phyloP scores from a whole-genome alignment of 1,140 invertebrate species.

The Rhyacophila brunnea region DNA sequence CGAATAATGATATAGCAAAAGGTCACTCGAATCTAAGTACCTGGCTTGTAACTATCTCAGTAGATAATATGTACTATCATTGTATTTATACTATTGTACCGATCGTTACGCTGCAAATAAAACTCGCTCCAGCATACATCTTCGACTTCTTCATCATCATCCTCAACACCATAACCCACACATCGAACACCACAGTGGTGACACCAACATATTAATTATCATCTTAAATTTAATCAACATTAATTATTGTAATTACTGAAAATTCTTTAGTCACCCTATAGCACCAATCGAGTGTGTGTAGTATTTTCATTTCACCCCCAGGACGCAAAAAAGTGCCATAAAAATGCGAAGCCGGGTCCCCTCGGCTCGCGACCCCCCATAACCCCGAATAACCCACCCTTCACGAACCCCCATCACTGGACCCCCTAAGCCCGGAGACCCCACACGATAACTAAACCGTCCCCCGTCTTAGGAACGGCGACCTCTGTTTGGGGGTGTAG shows the following conservation, averaged over 20 bases:
- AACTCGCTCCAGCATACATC: too few species aligned
- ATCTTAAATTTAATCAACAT: too few species aligned
- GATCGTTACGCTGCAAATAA: too few species aligned
- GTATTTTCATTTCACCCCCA: slow-evolving; percentile 36
- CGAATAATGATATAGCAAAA: too few species aligned
- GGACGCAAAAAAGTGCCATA: slow-evolving; percentile 37
- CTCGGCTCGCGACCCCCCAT: slow-evolving; percentile 1
- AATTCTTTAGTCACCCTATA: slow-evolving; percentile 16
- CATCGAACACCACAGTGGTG: too few species aligned
- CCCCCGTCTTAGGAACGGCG: background rate
- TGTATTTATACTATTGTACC: too few species aligned
- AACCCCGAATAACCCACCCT: background rate
- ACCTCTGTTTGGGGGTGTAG: background rate
- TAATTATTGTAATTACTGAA: too few species aligned
- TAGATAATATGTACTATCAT: too few species aligned
- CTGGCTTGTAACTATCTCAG: too few species aligned
- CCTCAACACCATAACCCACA: too few species aligned
- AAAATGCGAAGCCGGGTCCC: slow-evolving; percentile 32
- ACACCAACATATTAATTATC: background rate
- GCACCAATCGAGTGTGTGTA: slow-evolving; percentile 25
- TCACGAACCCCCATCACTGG: background rate
- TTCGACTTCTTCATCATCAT: too few species aligned
- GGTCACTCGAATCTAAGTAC: background rate
- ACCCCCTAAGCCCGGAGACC: background rate
- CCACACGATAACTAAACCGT: background rate